phyloP scores from a whole-genome alignment of 2,113 vertebrate genomes.

The Scytalopus superciliaris region DNA sequence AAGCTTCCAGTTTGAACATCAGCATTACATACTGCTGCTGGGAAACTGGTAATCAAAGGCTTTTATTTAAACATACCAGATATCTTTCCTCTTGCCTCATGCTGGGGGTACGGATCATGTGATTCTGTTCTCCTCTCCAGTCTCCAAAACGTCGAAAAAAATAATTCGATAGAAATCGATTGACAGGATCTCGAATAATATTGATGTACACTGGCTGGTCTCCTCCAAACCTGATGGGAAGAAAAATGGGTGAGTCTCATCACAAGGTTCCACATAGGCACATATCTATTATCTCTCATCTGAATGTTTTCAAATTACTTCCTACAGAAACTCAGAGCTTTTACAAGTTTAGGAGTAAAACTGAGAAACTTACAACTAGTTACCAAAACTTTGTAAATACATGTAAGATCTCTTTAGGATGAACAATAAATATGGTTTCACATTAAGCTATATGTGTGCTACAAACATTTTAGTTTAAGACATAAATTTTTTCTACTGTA shows the following conservation, averaged over 20 bases:
- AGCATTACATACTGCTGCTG: neutral
- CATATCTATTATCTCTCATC: neutral
- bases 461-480: neutral
- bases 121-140: constrained; percentile 98
- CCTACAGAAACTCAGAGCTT: neutral
- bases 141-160: constrained; percentile 99
- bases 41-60: neutral
- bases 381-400: neutral
- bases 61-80: constrained; percentile 79
- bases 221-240: constrained; percentile 87
- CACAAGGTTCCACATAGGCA: neutral
- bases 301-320: neutral
- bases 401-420: neutral
- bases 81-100: constrained; percentile 98
- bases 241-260: neutral
- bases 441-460: neutral
- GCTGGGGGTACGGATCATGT: constrained; percentile 94
- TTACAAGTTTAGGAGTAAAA: neutral
- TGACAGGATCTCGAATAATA: constrained; percentile 97
- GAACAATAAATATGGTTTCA: neutral
- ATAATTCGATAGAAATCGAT: constrained; percentile 95
- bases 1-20: neutral
- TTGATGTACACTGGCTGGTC: constrained; percentile 98
- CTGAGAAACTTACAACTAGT: neutral
- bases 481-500: neutral